Evolutionary conservation across 2,113 vertebrate genomes (phyloP).

Genomic region (Nipponia nippon): DNA sequence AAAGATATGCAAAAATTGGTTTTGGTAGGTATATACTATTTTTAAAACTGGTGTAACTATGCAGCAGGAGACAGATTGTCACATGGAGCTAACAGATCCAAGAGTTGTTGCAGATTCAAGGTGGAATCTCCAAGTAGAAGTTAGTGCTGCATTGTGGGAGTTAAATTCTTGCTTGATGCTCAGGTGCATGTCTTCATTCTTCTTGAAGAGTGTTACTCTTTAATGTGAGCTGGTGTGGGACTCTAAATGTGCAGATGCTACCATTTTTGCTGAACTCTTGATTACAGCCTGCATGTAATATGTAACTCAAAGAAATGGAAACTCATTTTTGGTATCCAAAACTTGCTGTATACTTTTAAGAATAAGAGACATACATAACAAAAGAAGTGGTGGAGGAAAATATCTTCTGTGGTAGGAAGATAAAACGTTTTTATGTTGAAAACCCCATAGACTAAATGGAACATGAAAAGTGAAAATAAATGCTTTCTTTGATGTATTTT

Average conservation of each 20-base stretch:
- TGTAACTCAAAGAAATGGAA: background rate
- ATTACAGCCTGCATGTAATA: background rate
- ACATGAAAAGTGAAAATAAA: background rate
- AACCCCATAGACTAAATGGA: background rate
- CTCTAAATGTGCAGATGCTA: background rate
- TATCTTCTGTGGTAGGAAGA: background rate
- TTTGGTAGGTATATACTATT: background rate
- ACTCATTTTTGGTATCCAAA: background rate
- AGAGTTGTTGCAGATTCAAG: background rate
- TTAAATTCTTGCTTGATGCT: background rate
- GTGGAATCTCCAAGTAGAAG: background rate
- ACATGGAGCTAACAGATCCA: background rate
- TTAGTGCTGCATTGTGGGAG: background rate
- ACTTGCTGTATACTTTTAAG: background rate
- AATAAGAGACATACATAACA: background rate
- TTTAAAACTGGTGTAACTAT: background rate
- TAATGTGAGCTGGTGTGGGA: background rate
- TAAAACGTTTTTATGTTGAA: background rate
- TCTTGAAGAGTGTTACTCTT: background rate
- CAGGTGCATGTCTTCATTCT: background rate
- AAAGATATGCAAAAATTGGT: background rate
- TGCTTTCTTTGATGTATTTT: background rate
- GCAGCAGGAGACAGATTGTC: background rate
- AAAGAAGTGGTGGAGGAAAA: background rate
- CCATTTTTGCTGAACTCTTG: background rate